A percentile compares a stretch with the other conserved stretches of the same genome.
phyloP scores from a whole-genome alignment of 2,888 invertebrate genomes.

The Azorinus chamasolen region DNA sequence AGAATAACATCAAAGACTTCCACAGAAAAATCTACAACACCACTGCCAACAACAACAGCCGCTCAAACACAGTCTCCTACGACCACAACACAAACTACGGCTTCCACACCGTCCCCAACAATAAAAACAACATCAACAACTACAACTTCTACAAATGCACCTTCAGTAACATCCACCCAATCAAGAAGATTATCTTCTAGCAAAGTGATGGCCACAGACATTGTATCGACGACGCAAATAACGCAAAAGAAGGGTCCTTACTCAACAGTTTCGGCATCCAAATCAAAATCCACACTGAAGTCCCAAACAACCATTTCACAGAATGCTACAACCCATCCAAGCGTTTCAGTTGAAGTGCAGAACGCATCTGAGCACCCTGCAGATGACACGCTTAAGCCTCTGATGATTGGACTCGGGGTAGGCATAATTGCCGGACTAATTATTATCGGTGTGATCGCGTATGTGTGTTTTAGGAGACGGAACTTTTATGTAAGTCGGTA shows the following conservation, averaged over 20 bases:
- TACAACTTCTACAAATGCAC: neutral
- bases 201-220: neutral
- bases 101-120: neutral
- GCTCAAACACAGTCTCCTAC: conserved; percentile 5
- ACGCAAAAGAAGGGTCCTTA: no score
- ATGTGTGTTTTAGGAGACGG: conserved; percentile 57
- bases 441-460: conserved; percentile 61
- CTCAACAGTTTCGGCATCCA: neutral
- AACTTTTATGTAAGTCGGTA: conserved; percentile 59
- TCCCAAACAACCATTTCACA: neutral
- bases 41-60: conserved; percentile 1
- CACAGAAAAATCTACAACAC: conserved; percentile 2
- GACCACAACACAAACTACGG: neutral
- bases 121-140: conserved; percentile 18
- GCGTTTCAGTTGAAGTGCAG: conserved; percentile 18
- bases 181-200: neutral
- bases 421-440: conserved; percentile 67
- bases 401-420: conserved; percentile 70
- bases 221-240: no score
- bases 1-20: neutral
- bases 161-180: neutral
- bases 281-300: neutral
- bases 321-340: conserved; percentile 19
- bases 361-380: conserved; percentile 39
- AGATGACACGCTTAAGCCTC: conserved; percentile 62